Evolutionary conservation across 2,797 vertebrate species (phyloP).

Genomic region (Danio tinwini): DNA sequence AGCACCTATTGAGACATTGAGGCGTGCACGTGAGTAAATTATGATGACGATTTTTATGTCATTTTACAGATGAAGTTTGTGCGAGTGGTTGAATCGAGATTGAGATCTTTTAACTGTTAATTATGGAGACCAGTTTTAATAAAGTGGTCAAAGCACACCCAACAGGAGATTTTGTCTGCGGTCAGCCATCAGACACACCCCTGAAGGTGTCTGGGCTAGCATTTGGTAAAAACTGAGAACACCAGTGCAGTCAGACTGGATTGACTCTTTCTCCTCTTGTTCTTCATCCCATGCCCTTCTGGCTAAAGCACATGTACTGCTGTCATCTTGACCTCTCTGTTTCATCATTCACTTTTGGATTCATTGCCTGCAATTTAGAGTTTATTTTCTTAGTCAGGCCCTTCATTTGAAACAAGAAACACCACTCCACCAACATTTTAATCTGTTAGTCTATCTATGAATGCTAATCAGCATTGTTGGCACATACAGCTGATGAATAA

Average conservation of each 20-base stretch:
- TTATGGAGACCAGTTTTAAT: background rate
- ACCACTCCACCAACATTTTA: constrained; percentile 4
- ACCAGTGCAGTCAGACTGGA: background rate
- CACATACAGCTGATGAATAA: constrained; percentile 41
- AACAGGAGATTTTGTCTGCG: constrained; percentile 17
- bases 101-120: too few species aligned
- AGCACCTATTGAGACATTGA: too few species aligned
- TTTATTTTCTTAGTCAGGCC: background rate
- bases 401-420: constrained; percentile 16
- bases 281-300: background rate
- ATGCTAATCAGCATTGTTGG: constrained; percentile 32
- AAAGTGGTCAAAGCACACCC: constrained; percentile 15
- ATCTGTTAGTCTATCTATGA: constrained; percentile 21
- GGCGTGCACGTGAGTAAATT: too few species aligned
- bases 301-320: background rate
- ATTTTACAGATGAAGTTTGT: too few species aligned
- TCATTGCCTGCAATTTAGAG: constrained; percentile 21
- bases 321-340: constrained; percentile 42
- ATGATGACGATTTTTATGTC: too few species aligned
- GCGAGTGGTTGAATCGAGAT: too few species aligned
- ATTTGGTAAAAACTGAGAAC: constrained; percentile 9
- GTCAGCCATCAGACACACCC: constrained; percentile 25
- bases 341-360: constrained; percentile 14
- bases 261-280: background rate
- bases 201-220: constrained; percentile 41